These are phyloP conservation scores for Lagorchestes hirsutus DNA, from an alignment of 2,797 vertebrate species.

Conservation along the genomic window DNA sequence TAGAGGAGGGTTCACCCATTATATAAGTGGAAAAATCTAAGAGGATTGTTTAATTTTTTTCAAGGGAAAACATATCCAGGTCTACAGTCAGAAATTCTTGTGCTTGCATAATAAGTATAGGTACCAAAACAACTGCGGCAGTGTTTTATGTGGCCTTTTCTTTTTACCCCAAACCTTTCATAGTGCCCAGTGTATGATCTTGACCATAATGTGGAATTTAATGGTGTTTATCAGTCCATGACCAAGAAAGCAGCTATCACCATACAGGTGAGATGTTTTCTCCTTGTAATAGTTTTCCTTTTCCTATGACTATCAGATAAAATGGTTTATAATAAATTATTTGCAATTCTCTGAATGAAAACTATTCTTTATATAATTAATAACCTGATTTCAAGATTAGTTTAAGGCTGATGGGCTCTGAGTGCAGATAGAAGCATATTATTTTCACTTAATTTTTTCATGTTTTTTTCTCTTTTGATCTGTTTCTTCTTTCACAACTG, in stretches of 20 bases:
- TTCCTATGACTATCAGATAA: background rate
- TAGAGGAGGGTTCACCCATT: conserved; percentile 4
- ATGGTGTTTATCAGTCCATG: conserved; percentile 90
- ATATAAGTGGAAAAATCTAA: background rate
- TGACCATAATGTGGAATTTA: conserved; percentile 89
- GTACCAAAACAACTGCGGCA: background rate
- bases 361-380: background rate
- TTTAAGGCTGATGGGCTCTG: conserved; percentile 26
- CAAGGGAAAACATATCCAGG: background rate
- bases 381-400: conserved; percentile 10
- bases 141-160: background rate
- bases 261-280: conserved; percentile 84
- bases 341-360: background rate
- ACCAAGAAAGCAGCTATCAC: conserved; percentile 89
- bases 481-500: background rate
- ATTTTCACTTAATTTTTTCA: background rate
- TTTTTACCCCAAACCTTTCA: conserved; percentile 63
- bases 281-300: background rate
- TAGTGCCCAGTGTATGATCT: conserved; percentile 90
- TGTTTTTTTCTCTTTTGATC: background rate
- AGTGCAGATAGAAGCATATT: background rate
- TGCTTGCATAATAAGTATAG: background rate
- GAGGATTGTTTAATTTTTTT: conserved; percentile 13
- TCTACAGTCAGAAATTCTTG: background rate
- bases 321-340: background rate